Evolutionary conservation across 30 jellyfish, hydroid and myxozoan species (phyloP), one percentile per base, ranked within the genome.

Genomic region (Nemopilema nomurai): DNA sequence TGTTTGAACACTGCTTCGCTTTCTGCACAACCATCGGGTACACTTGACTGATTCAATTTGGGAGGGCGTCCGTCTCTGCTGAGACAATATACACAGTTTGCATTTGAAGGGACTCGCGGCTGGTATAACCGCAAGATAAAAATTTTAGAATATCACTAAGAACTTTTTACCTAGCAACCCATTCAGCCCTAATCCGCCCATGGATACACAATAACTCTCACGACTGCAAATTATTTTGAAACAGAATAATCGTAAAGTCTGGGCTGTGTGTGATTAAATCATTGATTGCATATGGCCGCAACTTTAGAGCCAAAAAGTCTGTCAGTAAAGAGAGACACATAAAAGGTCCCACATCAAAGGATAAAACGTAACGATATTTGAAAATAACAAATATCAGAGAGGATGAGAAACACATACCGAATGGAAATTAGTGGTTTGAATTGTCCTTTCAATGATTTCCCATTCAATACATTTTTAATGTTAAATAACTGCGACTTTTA

Each of bases 81-180:
- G 13, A 67, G 76, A 67, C 76, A 67, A 67, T 67, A 67, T 67
- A 17, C 76, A 23, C 76, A 67, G 76, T 67, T 67, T 67, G 76
- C 33, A 23, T 28, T 32, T 23, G 23, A 18, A 67, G 76, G 23
- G 33, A 28, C 21, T 23, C 76, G 17, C 76, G 33, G 76, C 23
- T 22, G 28, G 76, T 67, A 41, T 3, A 3, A 41, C 57, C 57
- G 13, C 57, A 41, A 13, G 57, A 41, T 41, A 13, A 3, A 41
- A 41, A 41, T 41, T 41, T 41, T 3, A 41, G 13, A 41, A 41
- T 41, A 41, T 41, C 57, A 41, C 57, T 3, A 41, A 13, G 13
- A 3, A 41, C 13, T 41, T 6, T 3, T 41, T 3, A 41, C 57
- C 57, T 41, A 13, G 57, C 57, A 41, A 41, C 57, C 57, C 57